Evolutionary conservation across 2,797 vertebrate species (phyloP), one percentile per base, ranked within the genome.

Genomic region (Pristis pectinata): DNA sequence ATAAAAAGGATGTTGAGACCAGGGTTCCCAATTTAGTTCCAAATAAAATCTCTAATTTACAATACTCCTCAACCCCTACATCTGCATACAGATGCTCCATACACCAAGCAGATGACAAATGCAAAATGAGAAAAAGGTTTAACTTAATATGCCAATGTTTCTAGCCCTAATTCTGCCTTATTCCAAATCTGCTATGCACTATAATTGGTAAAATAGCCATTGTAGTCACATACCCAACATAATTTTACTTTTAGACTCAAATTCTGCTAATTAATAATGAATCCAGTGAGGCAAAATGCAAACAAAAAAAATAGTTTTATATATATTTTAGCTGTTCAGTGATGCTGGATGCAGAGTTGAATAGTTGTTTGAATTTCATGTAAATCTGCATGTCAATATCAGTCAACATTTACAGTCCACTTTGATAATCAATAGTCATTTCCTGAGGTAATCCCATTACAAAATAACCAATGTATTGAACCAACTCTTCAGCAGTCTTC

Each of bases 371-470:
- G 44, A 76, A 76, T 70, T 76, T 44, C 30, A 53, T 76, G 70
- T 94, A 76, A 76, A 94, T 72, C 41, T 53, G 30, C 70, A 97
- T 96, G 95, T 95, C 85, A 95, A 95, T 95, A 95, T 96, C 95
- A 97, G 95, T 96, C 96, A 95, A 96, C 44, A 76, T 94, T 94
- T 94, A 76, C 95, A 96, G 95, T 96, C 95, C 95, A 96, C 95
- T 77, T 22, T 97, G 96, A 95, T 97, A 96, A 97, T 97, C 97
- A 97, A 95, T 96, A 97, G 96, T 96, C 96, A 97, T 97, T 97
- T 98, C 97, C 96, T 97, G 96, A 95, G 95, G 97, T 95, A 96
- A 97, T 96, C 95, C 91, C 95, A 97, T 98, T 97, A 97, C 97
- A 96, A 96, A 96, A 95, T 96, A 95, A 96, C 96, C 97, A 96